These are phyloP conservation scores for Callorhinus ursinus DNA, from an alignment of 2,113 vertebrate genomes.

Conservation along the genomic window DNA sequence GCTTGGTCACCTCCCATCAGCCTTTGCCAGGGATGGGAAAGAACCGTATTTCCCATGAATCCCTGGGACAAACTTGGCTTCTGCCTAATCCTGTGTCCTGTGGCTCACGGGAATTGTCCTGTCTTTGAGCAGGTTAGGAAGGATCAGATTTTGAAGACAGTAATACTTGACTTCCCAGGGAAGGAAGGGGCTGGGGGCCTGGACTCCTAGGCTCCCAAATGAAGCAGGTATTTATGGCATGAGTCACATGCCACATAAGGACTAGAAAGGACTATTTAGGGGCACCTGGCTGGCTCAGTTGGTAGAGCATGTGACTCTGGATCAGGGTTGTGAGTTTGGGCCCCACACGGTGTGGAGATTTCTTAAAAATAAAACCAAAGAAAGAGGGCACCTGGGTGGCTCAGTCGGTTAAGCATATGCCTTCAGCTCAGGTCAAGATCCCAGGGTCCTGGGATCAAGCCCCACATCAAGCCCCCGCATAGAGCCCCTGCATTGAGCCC, in stretches of 20 bases:
- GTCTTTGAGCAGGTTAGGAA: not conserved
- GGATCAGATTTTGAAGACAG: not conserved
- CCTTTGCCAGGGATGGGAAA: not conserved
- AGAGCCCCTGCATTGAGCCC: too few species aligned
- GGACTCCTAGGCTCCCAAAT: not conserved
- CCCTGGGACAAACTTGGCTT: not conserved
- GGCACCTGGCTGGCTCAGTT: not conserved
- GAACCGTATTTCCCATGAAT: conserved; percentile 1
- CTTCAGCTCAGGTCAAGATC: too few species aligned
- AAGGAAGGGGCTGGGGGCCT: not conserved
- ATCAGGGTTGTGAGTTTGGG: not conserved
- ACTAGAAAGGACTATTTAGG: not conserved
- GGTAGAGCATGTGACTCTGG: not conserved
- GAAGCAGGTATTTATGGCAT: not conserved
- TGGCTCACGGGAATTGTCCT: not conserved
- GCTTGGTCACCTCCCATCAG: not conserved
- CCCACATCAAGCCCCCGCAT: too few species aligned
- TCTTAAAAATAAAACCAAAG: not conserved
- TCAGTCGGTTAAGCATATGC: not conserved
- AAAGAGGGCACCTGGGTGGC: not conserved
- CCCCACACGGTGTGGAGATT: not conserved
- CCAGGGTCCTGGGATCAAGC: too few species aligned
- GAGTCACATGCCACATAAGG: not conserved
- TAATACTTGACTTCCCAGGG: not conserved
- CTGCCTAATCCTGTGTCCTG: not conserved